Conservation (phyloP, 2,888 invertebrate genomes). For the Autographa gamma region DNA sequence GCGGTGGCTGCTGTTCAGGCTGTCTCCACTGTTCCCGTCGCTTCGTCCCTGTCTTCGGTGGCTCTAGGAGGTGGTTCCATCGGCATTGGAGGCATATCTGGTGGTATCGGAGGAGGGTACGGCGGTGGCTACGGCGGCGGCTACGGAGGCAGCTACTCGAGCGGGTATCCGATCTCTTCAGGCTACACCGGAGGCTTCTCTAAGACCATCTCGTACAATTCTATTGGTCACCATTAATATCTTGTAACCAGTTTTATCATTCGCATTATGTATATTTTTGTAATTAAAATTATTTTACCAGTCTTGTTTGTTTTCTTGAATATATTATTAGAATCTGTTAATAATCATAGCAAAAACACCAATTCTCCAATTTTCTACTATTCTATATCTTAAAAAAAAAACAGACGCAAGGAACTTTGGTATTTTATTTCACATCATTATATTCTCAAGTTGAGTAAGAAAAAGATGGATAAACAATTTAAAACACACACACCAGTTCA, state of each 20-base stretch:
- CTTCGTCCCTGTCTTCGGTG: conserved; percentile 25
- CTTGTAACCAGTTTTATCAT: conserved; percentile 26
- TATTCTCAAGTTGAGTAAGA: no score
- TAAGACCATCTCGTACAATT: conserved; percentile 56
- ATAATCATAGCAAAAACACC: no score
- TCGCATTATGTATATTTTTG: conserved; percentile 44
- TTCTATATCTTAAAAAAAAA: no score
- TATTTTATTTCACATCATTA: no score
- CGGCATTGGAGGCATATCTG: conserved; percentile 21
- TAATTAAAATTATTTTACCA: conserved; percentile 52
- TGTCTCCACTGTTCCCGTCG: conserved; percentile 43
- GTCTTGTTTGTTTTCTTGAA: conserved; percentile 16
- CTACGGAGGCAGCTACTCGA: conserved; percentile 15
- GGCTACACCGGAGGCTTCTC: conserved; percentile 43
- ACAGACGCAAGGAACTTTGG: no score
- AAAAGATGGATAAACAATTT: background rate
- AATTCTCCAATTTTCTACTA: no score
- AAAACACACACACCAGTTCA: background rate
- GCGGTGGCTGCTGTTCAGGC: conserved; percentile 45
- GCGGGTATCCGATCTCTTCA: conserved; percentile 37
- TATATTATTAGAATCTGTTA: background rate
- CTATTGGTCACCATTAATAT: conserved; percentile 52
- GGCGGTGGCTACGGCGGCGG: conserved; percentile 29
- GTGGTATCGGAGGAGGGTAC: conserved; percentile 7
- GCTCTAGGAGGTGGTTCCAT: conserved; percentile 31